Base-by-base conservation (phyloP, 2,113 vertebrate genomes). In the Egretta garzetta region DNA sequence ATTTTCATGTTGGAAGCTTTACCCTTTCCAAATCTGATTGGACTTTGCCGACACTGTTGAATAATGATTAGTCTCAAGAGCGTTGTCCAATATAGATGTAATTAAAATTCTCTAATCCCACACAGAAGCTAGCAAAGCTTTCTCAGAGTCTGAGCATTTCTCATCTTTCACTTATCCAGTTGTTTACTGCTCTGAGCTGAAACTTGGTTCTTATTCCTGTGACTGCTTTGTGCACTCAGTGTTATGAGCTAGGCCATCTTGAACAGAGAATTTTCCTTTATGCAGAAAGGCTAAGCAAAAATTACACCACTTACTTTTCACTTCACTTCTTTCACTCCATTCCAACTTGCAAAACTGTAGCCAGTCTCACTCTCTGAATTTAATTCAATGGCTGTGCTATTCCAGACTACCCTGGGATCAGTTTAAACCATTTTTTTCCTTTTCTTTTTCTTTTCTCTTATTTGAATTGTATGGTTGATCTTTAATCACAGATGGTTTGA, bases 31-130 rank as follows among this genome's bases (percentile, higher is more conserved):
- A 68, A 86, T 71, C 41, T 88, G 41, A 76, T 47, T n/a, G 49
- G 85, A 83, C 39, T 86, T 97, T 41, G 14, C n/a, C 1, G 3
- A 71, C 33, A 45, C 26, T 47, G 9, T 59, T 66, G 82, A 86
- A 94, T 83, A 92, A 85, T 23, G 10, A 80, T 83, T 86, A 80
- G 71, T 90, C 50, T 88, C 53, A 80, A 73, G 21, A 86, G 8
- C 0, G 0, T 80, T 95, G 89, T 90, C 74, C 49, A 80, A 50
- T 73, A 86, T 6, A 73, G 50, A 53, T 39, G 20, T 58, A 91
- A 94, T 93, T 95, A 93, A 94, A 94, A 86, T 77, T 76, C 24
- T 77, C 26, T 88, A 92, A 97, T 77, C 58, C 53, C 72, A 86
- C 56, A 83, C 22, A 80, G 63, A 4, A 74, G 22, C 41, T 74